Conservation (phyloP, 53 echinoderm and acorn worm genomes). For the Paracentrotus lividus region DNA sequence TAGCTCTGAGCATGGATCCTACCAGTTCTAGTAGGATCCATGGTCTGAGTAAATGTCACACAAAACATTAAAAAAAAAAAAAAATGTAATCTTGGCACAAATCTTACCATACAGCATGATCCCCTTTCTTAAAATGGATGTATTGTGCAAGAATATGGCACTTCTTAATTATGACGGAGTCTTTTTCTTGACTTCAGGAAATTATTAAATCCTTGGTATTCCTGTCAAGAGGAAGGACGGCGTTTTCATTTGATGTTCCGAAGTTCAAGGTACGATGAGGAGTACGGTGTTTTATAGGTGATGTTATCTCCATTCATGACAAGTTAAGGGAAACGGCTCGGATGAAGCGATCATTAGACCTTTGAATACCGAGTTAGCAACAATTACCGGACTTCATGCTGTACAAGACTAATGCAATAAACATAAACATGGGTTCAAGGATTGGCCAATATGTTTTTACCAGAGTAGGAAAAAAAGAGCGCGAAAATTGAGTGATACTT, state of each 20-base stretch:
- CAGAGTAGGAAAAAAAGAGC: neutral
- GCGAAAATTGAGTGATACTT: constrained; percentile 17
- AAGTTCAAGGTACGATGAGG: neutral
- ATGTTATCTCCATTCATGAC: constrained; percentile 35
- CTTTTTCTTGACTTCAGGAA: neutral
- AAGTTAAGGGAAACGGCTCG: constrained; percentile 34
- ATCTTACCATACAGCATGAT: too few species aligned
- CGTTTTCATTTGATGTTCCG: neutral
- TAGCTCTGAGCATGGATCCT: too few species aligned
- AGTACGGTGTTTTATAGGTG: neutral
- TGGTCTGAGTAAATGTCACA: too few species aligned
- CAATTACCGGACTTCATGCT: constrained; percentile 49
- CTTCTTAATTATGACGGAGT: too few species aligned
- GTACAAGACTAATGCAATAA: constrained; percentile 55
- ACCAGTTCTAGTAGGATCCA: too few species aligned
- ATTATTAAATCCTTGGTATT: neutral
- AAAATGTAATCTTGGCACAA: too few species aligned
- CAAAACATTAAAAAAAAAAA: too few species aligned
- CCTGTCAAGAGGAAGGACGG: neutral
- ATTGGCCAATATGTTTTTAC: neutral
- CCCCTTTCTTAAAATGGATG: neutral
- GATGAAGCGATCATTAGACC: constrained; percentile 48
- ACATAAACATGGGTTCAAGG: constrained; percentile 58
- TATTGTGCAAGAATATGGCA: neutral
- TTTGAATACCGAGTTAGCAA: constrained; percentile 44